These are phyloP conservation scores for Leucophenga maculata DNA, from an alignment of 2,888 invertebrate species.

Conservation along the genomic window DNA sequence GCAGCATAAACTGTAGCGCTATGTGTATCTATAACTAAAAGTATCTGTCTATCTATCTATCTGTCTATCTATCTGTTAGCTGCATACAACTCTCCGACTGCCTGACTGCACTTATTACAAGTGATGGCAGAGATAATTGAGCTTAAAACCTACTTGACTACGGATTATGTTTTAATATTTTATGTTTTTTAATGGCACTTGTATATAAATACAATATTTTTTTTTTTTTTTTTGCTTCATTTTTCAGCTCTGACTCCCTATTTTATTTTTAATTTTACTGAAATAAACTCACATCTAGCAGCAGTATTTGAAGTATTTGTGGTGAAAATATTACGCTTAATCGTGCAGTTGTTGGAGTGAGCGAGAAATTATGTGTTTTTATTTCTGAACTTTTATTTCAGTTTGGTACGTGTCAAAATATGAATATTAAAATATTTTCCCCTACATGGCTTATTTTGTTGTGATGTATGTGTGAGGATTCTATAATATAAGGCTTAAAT, in stretches of 20 bases:
- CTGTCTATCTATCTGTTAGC: constrained; percentile 6
- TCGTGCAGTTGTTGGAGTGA: too few relatives aligned
- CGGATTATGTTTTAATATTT: constrained; percentile 38
- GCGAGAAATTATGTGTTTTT: constrained; percentile 7
- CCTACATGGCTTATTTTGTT: not conserved
- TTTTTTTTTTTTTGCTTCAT: not conserved
- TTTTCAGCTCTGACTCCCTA: not conserved
- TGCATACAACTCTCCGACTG: not conserved
- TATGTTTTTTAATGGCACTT: constrained; percentile 46
- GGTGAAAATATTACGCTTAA: not conserved
- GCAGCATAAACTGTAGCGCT: too few relatives aligned
- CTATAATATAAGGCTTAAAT: too few relatives aligned
- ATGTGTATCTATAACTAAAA: too few relatives aligned
- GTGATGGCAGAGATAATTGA: constrained; percentile 44
- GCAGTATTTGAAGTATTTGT: not conserved
- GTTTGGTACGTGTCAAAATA: constrained; percentile 54
- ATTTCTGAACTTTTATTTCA: constrained; percentile 36
- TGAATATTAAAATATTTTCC: constrained; percentile 50
- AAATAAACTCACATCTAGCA: not conserved
- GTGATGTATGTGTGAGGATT: too few relatives aligned
- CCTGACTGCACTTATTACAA: constrained; percentile 15
- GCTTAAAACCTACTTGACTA: constrained; percentile 47
- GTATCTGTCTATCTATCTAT: not conserved
- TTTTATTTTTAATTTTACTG: not conserved
- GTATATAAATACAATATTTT: constrained; percentile 35